A percentile compares a stretch with the other conserved stretches of the same genome.
These are phyloP conservation scores for Chiloscyllium punctatum DNA, from an alignment of 2,797 vertebrate genomes.

Conservation along the genomic window DNA sequence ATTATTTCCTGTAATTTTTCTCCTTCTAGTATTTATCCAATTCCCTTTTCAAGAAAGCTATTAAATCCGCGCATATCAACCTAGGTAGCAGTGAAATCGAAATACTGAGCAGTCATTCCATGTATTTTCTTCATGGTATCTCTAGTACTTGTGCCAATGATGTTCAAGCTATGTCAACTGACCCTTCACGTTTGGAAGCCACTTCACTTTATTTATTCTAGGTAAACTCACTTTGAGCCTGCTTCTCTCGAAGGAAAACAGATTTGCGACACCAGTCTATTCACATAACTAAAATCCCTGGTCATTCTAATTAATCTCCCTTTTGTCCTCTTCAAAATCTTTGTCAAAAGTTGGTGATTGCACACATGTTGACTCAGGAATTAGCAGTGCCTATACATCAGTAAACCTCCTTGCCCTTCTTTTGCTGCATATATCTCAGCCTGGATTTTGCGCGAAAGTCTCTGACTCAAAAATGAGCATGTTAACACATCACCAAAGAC, in stretches of 20 bases:
- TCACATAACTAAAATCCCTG: neutral
- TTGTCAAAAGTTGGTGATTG: neutral
- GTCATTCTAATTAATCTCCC: neutral
- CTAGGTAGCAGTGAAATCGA: neutral
- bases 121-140: neutral
- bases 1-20: neutral
- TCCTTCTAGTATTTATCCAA: neutral
- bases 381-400: neutral
- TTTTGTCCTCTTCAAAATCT: neutral
- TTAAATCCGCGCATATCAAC: neutral
- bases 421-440: neutral
- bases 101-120: neutral
- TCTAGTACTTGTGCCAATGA: neutral
- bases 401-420: neutral
- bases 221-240: neutral
- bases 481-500: too few species aligned
- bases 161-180: neutral
- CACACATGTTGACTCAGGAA: neutral
- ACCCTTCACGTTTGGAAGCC: neutral
- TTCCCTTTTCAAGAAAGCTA: neutral
- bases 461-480: too few species aligned
- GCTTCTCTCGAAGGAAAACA: neutral
- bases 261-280: neutral
- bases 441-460: neutral
- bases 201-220: neutral